A percentile compares a stretch with the other conserved stretches of the same genome.
phyloP scores from a whole-genome alignment of 2,113 vertebrate genomes.

The Alosa alosa region DNA sequence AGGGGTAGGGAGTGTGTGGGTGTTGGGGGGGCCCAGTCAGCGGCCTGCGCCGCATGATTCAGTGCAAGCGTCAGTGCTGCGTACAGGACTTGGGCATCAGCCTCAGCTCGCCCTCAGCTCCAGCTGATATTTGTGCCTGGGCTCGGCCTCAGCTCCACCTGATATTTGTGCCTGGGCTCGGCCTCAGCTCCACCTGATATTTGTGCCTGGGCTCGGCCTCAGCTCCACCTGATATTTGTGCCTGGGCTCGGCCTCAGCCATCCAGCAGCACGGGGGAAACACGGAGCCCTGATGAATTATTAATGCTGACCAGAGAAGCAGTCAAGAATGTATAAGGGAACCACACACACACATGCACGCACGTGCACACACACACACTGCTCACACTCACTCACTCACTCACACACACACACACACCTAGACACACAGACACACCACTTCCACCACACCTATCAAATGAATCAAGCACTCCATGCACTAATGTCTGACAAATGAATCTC shows the following conservation, averaged over 20 bases:
- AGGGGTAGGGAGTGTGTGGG: slow-evolving; percentile 16
- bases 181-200: too few relatives aligned
- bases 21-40: slow-evolving; percentile 15
- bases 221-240: too few relatives aligned
- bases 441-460: slow-evolving; percentile 18
- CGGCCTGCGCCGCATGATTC: slow-evolving; percentile 33
- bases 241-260: slow-evolving; percentile 35
- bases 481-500: slow-evolving; percentile 17
- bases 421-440: not conserved
- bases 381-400: not conserved
- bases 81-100: slow-evolving; percentile 19
- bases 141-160: slow-evolving; percentile 31
- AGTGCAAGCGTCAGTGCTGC: slow-evolving; percentile 31
- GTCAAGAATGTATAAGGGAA: slow-evolving; percentile 31
- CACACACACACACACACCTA: slow-evolving; percentile 6
- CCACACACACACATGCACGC: slow-evolving; percentile 14
- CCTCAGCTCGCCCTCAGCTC: slow-evolving; percentile 38
- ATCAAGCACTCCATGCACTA: not conserved
- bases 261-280: slow-evolving; percentile 42
- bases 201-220: too few relatives aligned
- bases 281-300: slow-evolving; percentile 54
- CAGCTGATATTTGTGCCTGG: slow-evolving; percentile 46
- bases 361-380: not conserved
- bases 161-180: too few relatives aligned
- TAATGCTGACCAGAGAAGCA: slow-evolving; percentile 40